A percentile compares a stretch with the other conserved stretches of the same genome.
These are phyloP conservation scores for Pungitius pungitius DNA, from an alignment of 2,113 vertebrate species.

Conservation along the genomic window DNA sequence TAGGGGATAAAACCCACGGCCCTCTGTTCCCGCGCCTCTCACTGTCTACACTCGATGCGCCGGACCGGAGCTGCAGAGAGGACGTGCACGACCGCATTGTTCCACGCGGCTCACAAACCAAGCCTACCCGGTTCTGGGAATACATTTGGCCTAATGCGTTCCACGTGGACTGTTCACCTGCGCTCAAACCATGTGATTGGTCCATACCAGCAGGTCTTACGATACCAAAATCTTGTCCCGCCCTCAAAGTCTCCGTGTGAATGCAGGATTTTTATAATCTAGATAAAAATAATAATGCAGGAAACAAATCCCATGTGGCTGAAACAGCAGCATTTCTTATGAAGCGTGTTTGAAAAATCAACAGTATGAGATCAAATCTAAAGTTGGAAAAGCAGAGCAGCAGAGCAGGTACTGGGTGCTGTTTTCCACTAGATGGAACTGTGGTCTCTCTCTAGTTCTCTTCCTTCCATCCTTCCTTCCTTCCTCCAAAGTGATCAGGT, in stretches of 20 bases:
- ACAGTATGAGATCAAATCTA: not conserved
- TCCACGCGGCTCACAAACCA: not conserved
- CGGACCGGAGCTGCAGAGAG: not conserved
- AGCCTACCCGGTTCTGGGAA: not conserved
- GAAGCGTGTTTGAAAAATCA: not conserved
- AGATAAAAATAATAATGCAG: no score
- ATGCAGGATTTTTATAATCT: no score
- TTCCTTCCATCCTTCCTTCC: no score
- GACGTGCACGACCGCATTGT: not conserved
- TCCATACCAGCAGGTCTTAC: no score
- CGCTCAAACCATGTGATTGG: no score
- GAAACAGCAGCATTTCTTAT: not conserved
- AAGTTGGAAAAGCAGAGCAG: slow-evolving; percentile 1
- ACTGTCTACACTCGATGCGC: not conserved
- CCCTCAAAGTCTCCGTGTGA: no score
- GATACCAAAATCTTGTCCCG: no score
- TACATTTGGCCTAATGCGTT: no score
- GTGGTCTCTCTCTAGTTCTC: slow-evolving; percentile 39
- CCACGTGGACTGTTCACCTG: no score
- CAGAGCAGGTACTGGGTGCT: slow-evolving; percentile 16
- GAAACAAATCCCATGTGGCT: not conserved
- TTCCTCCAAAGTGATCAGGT: not conserved
- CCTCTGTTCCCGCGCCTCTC: not conserved
- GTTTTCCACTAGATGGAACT: slow-evolving; percentile 71
- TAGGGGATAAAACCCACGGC: not conserved